Evolutionary conservation across 2,113 vertebrate species (phyloP), one percentile per base, ranked within the genome.

Genomic region (Xiphias gladius): DNA sequence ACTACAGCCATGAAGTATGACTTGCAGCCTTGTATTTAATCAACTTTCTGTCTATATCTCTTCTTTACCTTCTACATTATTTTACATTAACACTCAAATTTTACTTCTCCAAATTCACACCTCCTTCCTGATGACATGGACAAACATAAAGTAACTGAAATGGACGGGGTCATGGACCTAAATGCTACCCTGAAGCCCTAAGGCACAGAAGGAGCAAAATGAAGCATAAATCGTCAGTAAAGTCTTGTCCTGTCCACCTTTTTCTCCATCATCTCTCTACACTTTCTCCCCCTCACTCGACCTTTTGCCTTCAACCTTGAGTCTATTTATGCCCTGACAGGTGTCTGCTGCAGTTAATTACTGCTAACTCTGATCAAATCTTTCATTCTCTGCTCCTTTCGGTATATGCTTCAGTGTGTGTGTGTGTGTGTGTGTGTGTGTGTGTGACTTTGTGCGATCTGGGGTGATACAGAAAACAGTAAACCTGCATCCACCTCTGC

Each of bases 401-500:
- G 78, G 19, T 14, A 19, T 78, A 48, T 46, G 14, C 80, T 63
- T 65, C 22, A 5, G 10, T 57, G 12, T 57, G 11, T 26, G 2
- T 50, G 46, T 22, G 52, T 54, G 22, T 54, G 9, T 24, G 1
- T 46, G 43, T 46, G 43, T 46, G 43, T 46, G 43, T 46, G 43
- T 50, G 48, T 50, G 48, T 8, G 19, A 20, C 39, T 64, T 35
- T 22, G 22, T 73, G 61, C 14, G 22, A 73, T 39, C 41, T 68
- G 46, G 58, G 30, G 0, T 50, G 54, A 81, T 76, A 69, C 65
- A 76, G 57, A 83, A 78, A 83, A 83, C 73, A 69, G 73, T 57
- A 87, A 86, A 89, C 76, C 84, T 88, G 80, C 87, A 84, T 89
- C 78, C 68, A 88, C 67, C 79, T 86, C 82, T 85, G 79, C 87